Conservation (phyloP, 2,888 invertebrate genomes). For the Seira musarum region DNA sequence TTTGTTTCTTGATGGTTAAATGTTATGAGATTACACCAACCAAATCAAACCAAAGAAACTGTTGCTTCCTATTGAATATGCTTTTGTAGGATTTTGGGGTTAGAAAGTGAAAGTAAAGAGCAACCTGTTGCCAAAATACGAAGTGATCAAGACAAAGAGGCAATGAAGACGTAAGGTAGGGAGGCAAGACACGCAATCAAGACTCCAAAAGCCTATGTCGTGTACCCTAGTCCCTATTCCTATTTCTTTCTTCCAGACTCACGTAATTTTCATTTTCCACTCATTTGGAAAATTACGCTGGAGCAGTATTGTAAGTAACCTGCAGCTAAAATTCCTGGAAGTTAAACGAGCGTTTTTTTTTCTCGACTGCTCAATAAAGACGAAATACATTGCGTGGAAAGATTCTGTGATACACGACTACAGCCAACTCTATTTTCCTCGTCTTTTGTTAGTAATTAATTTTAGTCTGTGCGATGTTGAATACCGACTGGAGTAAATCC, state of each 20-base stretch:
- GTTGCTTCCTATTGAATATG: slow-evolving; percentile 8
- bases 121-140: neutral
- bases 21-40: too few relatives aligned
- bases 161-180: too few relatives aligned
- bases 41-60: neutral
- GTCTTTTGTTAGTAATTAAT: neutral
- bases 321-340: too few relatives aligned
- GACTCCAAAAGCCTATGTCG: neutral
- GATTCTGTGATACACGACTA: too few relatives aligned
- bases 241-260: neutral
- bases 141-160: neutral
- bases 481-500: neutral
- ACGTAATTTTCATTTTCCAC: neutral
- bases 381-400: too few relatives aligned
- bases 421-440: too few relatives aligned
- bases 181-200: neutral
- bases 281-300: neutral
- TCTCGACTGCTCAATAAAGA: too few relatives aligned
- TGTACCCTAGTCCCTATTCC: neutral
- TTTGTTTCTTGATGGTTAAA: too few relatives aligned
- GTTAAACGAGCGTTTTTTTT: too few relatives aligned
- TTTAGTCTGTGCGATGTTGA: neutral
- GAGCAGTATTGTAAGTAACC: too few relatives aligned
- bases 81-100: neutral
- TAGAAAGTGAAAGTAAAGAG: neutral